Conservation (phyloP, 1,140 invertebrate species). For the Drosophila novamexicana region DNA sequence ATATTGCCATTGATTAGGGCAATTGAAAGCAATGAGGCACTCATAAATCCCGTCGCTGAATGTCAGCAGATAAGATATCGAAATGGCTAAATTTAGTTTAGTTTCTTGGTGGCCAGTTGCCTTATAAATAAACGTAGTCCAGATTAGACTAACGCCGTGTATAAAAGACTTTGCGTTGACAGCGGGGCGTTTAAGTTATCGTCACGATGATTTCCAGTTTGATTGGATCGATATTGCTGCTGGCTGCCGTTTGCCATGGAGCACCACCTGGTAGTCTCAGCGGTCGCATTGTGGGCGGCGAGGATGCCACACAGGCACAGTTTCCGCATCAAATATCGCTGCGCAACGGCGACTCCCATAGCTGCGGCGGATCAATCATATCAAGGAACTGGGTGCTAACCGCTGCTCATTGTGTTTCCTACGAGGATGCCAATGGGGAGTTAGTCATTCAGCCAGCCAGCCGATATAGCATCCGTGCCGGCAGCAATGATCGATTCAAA, state of each 20-base stretch:
- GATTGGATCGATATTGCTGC: not conserved
- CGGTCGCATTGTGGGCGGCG: conserved; percentile 85
- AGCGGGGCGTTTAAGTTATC: not conserved
- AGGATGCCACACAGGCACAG: conserved; percentile 70
- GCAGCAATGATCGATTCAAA: conserved; percentile 52
- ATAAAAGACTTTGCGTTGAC: not conserved
- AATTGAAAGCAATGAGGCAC: not conserved
- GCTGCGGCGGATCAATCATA: conserved; percentile 87
- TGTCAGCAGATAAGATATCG: conserved; percentile 9
- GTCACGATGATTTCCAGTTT: conserved; percentile 4
- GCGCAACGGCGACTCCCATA: conserved; percentile 74
- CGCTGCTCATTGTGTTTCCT: conserved; percentile 86
- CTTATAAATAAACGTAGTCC: not conserved
- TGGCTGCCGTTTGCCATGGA: conserved; percentile 11
- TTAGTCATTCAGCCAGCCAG: conserved; percentile 17
- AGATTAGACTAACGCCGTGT: not conserved
- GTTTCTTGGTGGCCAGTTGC: not conserved
- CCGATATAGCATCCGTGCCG: conserved; percentile 51
- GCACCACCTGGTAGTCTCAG: conserved; percentile 36
- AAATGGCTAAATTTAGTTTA: not conserved
- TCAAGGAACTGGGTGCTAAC: conserved; percentile 85
- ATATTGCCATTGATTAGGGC: not conserved
- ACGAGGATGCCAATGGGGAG: not conserved
- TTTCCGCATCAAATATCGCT: conserved; percentile 86
- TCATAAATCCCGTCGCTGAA: conserved; percentile 9